Evolutionary conservation across 2,797 vertebrate species (phyloP).

Genomic region (Telmatherina bonti): DNA sequence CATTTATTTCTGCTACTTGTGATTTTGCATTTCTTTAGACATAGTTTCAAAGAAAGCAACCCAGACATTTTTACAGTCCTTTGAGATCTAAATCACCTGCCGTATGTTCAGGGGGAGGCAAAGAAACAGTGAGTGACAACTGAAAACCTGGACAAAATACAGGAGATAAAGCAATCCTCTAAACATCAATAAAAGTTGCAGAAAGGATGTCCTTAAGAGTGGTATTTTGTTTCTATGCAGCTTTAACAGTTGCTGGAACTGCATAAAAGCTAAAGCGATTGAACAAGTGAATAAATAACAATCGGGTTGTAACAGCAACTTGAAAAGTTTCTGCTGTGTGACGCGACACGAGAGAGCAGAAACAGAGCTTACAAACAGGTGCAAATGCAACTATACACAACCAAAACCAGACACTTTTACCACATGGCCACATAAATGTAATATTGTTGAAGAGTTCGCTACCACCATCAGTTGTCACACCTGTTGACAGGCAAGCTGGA

Average conservation of each 20-base stretch:
- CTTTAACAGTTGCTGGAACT: conserved; percentile 38
- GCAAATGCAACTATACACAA: conserved; percentile 50
- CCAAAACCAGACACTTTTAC: conserved; percentile 47
- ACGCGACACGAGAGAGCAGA: conserved; percentile 43
- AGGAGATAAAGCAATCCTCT: conserved; percentile 13
- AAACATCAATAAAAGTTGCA: conserved; percentile 18
- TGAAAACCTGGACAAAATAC: conserved; percentile 7
- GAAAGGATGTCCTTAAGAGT: conserved; percentile 4
- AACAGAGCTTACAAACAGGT: conserved; percentile 42
- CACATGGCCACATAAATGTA: conserved; percentile 31
- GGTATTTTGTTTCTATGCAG: conserved; percentile 5
- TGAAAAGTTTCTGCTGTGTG: conserved; percentile 40
- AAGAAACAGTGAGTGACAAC: not conserved
- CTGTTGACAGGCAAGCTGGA: conserved; percentile 33
- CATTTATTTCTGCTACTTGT: not conserved
- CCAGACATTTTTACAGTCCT: not conserved
- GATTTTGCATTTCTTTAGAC: conserved; percentile 1
- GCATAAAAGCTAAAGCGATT: conserved; percentile 39
- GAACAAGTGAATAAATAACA: conserved; percentile 43
- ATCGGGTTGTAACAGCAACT: conserved; percentile 47
- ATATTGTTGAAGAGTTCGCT: conserved; percentile 28
- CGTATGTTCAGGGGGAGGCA: not conserved
- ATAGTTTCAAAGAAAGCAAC: conserved; percentile 9
- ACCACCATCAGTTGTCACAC: conserved; percentile 35
- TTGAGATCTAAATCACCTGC: conserved; percentile 4